Evolutionary conservation across 2,888 invertebrate species (phyloP).

Genomic region (Clitarchus hookeri): DNA sequence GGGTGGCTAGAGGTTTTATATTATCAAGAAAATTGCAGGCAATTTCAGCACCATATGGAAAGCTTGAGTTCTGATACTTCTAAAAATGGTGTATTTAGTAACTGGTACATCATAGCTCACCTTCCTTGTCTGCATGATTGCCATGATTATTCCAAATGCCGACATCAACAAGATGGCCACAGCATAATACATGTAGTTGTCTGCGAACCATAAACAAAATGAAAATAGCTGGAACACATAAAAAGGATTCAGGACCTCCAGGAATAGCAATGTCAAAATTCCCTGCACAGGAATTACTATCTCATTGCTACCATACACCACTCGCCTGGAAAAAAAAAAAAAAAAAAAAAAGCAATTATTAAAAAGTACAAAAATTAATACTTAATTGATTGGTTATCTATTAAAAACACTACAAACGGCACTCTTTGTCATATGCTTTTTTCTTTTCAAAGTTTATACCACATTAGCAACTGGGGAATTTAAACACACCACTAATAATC

Average conservation of each 20-base stretch:
- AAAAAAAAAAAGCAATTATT: conserved; percentile 37
- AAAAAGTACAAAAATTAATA: conserved; percentile 22
- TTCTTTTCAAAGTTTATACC: too few species aligned
- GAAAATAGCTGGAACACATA: conserved; percentile 95
- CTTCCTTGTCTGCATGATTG: conserved; percentile 82
- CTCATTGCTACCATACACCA: conserved; percentile 82
- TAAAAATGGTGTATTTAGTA: too few species aligned
- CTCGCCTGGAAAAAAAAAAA: conserved; percentile 60
- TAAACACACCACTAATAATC: too few species aligned
- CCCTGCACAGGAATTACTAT: conserved; percentile 80
- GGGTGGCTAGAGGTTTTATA: too few species aligned
- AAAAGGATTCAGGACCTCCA: conserved; percentile 91
- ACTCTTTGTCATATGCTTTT: too few species aligned
- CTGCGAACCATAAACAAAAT: conserved; percentile 84
- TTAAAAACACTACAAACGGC: too few species aligned
- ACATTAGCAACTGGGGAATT: too few species aligned
- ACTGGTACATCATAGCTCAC: conserved; percentile 55
- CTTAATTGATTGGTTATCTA: too few species aligned
- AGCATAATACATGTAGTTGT: conserved; percentile 90
- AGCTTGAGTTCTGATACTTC: too few species aligned
- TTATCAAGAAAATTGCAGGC: too few species aligned
- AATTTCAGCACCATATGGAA: too few species aligned
- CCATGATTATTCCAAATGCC: conserved; percentile 78
- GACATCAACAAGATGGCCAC: conserved; percentile 85
- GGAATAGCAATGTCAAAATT: conserved; percentile 70